Evolutionary conservation across 2,113 vertebrate genomes (phyloP).

Genomic region (Epinephelus fuscoguttatus): DNA sequence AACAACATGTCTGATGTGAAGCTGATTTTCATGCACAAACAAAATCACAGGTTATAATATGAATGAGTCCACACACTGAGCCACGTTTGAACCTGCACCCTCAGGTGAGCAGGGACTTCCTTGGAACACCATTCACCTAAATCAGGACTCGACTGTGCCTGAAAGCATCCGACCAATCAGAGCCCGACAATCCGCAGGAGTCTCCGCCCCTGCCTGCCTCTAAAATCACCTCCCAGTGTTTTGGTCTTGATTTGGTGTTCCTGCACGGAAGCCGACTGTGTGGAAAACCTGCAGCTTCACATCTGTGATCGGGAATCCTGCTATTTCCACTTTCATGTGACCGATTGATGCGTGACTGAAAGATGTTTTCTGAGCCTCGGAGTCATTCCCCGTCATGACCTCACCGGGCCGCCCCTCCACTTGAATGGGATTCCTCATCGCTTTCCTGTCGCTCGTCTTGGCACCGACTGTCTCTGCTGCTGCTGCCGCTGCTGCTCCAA

Average conservation of each 20-base stretch:
- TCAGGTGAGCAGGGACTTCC: constrained; percentile 40
- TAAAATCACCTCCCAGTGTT: constrained; percentile 63
- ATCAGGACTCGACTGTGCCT: constrained; percentile 29
- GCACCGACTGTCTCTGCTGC: constrained; percentile 45
- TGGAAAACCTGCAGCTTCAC: neutral
- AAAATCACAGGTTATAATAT: neutral
- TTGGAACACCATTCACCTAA: constrained; percentile 42
- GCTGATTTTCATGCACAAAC: neutral
- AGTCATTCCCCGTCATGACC: constrained; percentile 73
- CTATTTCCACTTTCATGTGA: too few species aligned
- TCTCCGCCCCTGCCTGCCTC: constrained; percentile 42
- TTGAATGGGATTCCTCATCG: constrained; percentile 74
- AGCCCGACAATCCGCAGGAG: neutral
- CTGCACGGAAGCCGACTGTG: neutral
- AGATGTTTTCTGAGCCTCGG: constrained; percentile 42
- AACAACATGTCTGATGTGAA: neutral
- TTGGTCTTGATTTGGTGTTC: constrained; percentile 57
- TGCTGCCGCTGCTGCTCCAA: neutral
- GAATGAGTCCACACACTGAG: neutral
- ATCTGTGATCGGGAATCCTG: neutral
- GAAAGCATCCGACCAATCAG: constrained; percentile 57
- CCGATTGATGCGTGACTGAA: neutral
- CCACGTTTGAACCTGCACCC: constrained; percentile 22
- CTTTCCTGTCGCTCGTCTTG: constrained; percentile 33
- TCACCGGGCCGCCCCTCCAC: constrained; percentile 65